Conservation (phyloP, 2,113 vertebrate genomes). For the Macaca mulatta region DNA sequence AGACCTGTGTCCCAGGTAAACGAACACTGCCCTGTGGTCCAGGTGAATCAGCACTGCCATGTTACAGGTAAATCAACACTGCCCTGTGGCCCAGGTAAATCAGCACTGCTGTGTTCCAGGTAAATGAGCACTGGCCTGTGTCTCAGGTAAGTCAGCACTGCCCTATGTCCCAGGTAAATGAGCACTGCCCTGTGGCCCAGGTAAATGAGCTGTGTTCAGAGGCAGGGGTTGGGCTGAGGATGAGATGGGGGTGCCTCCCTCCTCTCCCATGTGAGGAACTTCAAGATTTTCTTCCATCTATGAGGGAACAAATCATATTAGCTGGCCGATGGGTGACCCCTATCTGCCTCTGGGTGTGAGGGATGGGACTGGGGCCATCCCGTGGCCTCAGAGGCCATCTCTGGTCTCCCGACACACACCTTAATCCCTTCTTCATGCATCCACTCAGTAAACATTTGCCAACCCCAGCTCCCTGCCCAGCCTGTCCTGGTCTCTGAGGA, state of each 20-base stretch:
- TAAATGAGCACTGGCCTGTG: no score
- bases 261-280: not conserved
- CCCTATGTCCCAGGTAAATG: not conserved
- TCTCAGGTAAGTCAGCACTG: not conserved
- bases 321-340: rapidly evolving
- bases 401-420: not conserved
- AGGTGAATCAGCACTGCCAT: not conserved
- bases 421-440: no score
- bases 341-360: not conserved
- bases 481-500: not conserved
- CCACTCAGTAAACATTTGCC: not conserved
- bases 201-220: not conserved
- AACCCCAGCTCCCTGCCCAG: not conserved
- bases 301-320: not conserved
- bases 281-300: not conserved
- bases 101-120: not conserved
- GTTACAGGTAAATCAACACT: no score
- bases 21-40: not conserved
- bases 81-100: no score
- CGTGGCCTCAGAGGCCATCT: not conserved
- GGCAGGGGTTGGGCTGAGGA: not conserved
- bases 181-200: not conserved
- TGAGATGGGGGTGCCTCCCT: rapidly evolving
- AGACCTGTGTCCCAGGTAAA: not conserved
- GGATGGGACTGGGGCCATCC: no score